Percentiles rank a stretch among this genome's conserved stretches.
These are phyloP conservation scores for Listronotus bonariensis DNA, from an alignment of 1,140 invertebrate genomes.

Conservation along the genomic window DNA sequence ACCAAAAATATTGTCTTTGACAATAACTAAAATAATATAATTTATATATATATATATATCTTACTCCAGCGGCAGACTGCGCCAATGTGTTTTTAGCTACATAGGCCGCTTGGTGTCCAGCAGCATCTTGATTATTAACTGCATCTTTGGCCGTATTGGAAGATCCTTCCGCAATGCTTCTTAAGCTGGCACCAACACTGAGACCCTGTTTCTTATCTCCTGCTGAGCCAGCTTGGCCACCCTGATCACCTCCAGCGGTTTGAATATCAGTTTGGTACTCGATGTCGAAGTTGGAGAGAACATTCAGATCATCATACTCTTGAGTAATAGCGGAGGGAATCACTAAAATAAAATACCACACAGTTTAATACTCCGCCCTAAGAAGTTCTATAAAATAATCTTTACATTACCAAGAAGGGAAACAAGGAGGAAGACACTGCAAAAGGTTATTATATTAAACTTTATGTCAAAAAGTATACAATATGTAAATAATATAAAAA, in stretches of 20 bases:
- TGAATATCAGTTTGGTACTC: constrained; percentile 35
- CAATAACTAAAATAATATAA: neutral
- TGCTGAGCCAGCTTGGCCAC: constrained; percentile 30
- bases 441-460: too few relatives aligned
- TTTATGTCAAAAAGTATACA: too few relatives aligned
- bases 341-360: constrained; percentile 16
- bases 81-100: constrained; percentile 73
- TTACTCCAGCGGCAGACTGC: constrained; percentile 67
- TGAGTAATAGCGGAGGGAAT: constrained; percentile 21
- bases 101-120: constrained; percentile 70
- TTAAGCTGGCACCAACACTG: constrained; percentile 54
- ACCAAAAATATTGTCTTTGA: too few relatives aligned
- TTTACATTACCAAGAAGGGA: too few relatives aligned
- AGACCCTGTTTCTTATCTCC: constrained; percentile 46
- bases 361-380: too few relatives aligned
- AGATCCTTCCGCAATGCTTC: constrained; percentile 67
- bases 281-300: constrained; percentile 40
- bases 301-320: constrained; percentile 42
- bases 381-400: neutral
- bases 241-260: constrained; percentile 14
- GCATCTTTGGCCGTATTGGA: constrained; percentile 73
- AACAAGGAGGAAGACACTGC: too few relatives aligned
- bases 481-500: too few relatives aligned
- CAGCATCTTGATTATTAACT: constrained; percentile 66
- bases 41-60: constrained; percentile 30